Evolutionary conservation across 2,888 invertebrate species (phyloP).

Genomic region (Eulithis testata): DNA sequence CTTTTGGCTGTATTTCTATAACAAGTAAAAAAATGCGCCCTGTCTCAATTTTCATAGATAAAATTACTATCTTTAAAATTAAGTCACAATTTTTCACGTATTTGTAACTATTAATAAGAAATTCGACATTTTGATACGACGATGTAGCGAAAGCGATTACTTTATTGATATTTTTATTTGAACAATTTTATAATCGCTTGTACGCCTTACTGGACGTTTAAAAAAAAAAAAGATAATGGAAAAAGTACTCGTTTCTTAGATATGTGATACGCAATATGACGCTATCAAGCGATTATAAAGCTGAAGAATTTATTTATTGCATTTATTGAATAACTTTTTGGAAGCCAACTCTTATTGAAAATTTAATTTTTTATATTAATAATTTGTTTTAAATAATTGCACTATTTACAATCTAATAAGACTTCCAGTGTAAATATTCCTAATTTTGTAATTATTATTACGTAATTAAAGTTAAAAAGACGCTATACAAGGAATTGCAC

Average conservation of each 20-base stretch:
- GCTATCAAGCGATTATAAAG: not conserved
- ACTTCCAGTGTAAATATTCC: conserved; percentile 29
- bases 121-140: conserved; percentile 52
- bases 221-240: not conserved
- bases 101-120: conserved; percentile 41
- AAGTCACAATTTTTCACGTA: conserved; percentile 41
- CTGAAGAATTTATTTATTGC: conserved; percentile 4
- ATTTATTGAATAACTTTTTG: not conserved
- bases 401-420: conserved; percentile 26
- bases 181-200: too few species aligned
- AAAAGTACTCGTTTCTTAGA: not conserved
- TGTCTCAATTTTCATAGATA: not conserved
- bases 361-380: not conserved
- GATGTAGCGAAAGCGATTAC: conserved; percentile 40
- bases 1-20: too few species aligned
- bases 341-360: not conserved
- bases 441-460: conserved; percentile 31
- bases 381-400: conserved; percentile 2
- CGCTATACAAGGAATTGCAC: conserved; percentile 38
- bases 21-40: not conserved
- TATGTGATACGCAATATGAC: not conserved
- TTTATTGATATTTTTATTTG: conserved; percentile 1
- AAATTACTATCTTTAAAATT: conserved; percentile 14
- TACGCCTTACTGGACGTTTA: too few species aligned
- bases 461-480: conserved; percentile 19